These are phyloP conservation scores for Phoeniculus purpureus DNA, from an alignment of 2,797 vertebrate genomes.

Conservation along the genomic window DNA sequence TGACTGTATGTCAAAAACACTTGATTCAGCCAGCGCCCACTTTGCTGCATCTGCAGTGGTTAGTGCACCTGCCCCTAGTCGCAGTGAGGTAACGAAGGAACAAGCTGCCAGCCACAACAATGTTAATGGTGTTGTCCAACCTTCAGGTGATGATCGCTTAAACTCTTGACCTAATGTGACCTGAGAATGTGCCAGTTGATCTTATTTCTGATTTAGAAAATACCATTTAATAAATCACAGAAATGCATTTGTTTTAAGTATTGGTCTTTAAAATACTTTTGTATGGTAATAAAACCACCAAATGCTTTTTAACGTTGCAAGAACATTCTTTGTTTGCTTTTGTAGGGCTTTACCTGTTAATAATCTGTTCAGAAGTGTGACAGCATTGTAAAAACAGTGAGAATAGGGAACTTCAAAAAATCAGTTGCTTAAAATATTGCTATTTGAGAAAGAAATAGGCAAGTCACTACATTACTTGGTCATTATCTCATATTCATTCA, in stretches of 20 bases:
- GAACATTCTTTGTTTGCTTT: not conserved
- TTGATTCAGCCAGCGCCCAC: conserved; percentile 92
- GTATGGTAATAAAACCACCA: not conserved
- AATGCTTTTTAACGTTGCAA: not conserved
- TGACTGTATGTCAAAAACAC: conserved; percentile 88
- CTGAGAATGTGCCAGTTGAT: not conserved
- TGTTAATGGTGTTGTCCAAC: conserved; percentile 86
- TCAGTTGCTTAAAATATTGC: not conserved
- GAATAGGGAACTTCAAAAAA: not conserved
- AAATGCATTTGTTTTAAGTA: not conserved
- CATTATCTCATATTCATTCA: not conserved
- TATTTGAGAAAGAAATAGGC: not conserved
- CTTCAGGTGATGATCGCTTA: conserved; percentile 81
- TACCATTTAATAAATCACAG: not conserved
- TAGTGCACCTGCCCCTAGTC: conserved; percentile 79
- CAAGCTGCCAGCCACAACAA: conserved; percentile 81
- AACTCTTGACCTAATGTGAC: not conserved
- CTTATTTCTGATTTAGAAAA: not conserved
- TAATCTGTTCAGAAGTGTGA: not conserved
- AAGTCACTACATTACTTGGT: not conserved
- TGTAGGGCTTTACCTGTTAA: not conserved
- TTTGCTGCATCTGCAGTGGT: conserved; percentile 94
- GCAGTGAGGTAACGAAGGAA: conserved; percentile 81
- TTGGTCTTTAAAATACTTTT: not conserved
- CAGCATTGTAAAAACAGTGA: not conserved